Percentiles rank a stretch among this genome's conserved stretches.
Evolutionary conservation across 2,888 invertebrate genomes (phyloP).

Genomic region (Diaprepes abbreviatus): DNA sequence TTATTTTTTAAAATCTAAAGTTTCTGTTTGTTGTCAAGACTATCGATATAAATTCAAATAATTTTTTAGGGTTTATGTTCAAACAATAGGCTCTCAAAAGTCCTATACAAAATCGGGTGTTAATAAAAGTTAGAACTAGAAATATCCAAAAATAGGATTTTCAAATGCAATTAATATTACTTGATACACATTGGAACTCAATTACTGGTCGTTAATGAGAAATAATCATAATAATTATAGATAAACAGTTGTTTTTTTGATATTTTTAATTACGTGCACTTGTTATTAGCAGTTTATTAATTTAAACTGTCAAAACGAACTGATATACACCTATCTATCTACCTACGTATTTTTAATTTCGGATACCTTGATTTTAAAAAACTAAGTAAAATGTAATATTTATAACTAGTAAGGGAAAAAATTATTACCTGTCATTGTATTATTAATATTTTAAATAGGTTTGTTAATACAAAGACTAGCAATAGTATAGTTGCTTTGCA

Average conservation of each 20-base stretch:
- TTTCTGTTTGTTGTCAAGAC: too few species aligned
- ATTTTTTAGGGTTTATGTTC: too few species aligned
- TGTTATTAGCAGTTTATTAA: background rate
- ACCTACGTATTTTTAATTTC: too few species aligned
- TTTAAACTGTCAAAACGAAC: background rate
- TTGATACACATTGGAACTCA: background rate
- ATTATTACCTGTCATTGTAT: background rate
- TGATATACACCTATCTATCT: too few species aligned
- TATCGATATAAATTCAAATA: too few species aligned
- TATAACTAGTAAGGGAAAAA: background rate
- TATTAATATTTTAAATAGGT: constrained; percentile 22
- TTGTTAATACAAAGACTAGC: constrained; percentile 18
- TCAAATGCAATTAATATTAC: too few species aligned
- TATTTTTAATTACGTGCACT: background rate
- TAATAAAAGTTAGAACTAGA: too few species aligned
- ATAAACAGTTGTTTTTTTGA: constrained; percentile 1
- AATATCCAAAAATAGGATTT: too few species aligned
- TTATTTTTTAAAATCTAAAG: too few species aligned
- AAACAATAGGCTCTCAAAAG: too few species aligned
- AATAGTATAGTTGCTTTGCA: constrained; percentile 34
- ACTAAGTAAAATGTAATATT: background rate
- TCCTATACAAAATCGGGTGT: too few species aligned
- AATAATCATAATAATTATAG: constrained; percentile 1
- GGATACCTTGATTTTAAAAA: background rate
- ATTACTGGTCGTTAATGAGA: background rate